Percentiles rank a stretch among this genome's conserved stretches.
These are phyloP conservation scores for Procambarus clarkii DNA, from an alignment of 1,140 invertebrate genomes.

Conservation along the genomic window DNA sequence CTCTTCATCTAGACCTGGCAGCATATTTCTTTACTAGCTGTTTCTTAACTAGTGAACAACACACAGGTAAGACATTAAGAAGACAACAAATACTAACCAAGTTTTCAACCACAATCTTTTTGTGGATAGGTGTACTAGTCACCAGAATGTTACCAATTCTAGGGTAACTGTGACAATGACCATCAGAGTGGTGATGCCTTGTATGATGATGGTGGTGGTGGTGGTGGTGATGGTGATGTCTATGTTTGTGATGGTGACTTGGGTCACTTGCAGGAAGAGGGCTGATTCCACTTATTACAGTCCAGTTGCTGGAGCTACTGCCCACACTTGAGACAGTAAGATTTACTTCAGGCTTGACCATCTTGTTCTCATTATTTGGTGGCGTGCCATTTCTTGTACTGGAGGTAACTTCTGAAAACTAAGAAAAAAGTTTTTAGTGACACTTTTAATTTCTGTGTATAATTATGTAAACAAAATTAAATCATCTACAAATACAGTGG, in stretches of 20 bases:
- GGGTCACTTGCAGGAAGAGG: constrained; percentile 36
- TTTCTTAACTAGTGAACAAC: too few species aligned
- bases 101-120: background rate
- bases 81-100: background rate
- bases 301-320: constrained; percentile 28
- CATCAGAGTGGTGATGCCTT: background rate
- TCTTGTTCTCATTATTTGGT: background rate
- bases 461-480: too few species aligned
- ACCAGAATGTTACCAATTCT: background rate
- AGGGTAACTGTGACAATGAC: background rate
- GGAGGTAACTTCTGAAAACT: background rate
- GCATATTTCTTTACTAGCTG: too few species aligned
- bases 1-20: too few species aligned
- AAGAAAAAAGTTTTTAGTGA: too few species aligned
- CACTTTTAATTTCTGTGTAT: too few species aligned
- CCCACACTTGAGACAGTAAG: constrained; percentile 13
- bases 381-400: background rate
- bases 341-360: background rate
- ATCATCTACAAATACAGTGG: too few species aligned
- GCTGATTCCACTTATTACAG: constrained; percentile 37
- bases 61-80: too few species aligned
- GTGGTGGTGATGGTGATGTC: background rate
- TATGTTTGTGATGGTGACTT: background rate
- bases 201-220: background rate
- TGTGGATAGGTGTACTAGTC: background rate